Evolutionary conservation across 2,888 invertebrate species (phyloP).

Genomic region (Amphiduros pacificus): DNA sequence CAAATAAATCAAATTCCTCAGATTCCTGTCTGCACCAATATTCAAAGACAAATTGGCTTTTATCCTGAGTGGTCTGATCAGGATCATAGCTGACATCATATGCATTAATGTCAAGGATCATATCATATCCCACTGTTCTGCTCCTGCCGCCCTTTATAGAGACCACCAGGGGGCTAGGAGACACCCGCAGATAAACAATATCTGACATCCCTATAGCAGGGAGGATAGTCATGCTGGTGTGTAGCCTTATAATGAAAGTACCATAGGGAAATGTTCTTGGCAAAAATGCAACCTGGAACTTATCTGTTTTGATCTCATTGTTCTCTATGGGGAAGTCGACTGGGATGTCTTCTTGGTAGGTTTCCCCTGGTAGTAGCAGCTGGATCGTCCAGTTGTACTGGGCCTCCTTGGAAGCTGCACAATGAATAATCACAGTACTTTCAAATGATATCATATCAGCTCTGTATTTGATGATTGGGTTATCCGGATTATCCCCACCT

Average conservation of each 20-base stretch:
- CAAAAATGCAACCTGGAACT: constrained; percentile 4
- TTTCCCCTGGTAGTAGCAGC: neutral
- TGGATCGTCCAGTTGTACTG: constrained; percentile 6
- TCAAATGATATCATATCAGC: neutral
- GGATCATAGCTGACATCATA: neutral
- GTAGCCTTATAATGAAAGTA: neutral
- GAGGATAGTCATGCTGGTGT: neutral
- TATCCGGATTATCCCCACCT: neutral
- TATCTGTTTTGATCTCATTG: neutral
- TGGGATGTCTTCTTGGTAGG: neutral
- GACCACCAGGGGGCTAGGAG: neutral
- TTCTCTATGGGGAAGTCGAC: neutral
- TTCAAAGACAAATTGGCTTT: neutral
- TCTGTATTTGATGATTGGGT: neutral
- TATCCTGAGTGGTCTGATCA: neutral
- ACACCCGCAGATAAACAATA: neutral
- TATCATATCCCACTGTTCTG: neutral
- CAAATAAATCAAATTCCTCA: neutral
- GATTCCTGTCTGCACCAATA: neutral
- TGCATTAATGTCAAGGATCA: neutral
- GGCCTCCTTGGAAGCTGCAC: neutral
- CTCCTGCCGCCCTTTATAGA: neutral
- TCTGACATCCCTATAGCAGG: neutral
- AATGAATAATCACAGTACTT: neutral
- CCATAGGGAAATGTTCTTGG: constrained; percentile 4